phyloP scores from a whole-genome alignment of 2,797 vertebrate genomes.

The Hemibagrus guttatus region DNA sequence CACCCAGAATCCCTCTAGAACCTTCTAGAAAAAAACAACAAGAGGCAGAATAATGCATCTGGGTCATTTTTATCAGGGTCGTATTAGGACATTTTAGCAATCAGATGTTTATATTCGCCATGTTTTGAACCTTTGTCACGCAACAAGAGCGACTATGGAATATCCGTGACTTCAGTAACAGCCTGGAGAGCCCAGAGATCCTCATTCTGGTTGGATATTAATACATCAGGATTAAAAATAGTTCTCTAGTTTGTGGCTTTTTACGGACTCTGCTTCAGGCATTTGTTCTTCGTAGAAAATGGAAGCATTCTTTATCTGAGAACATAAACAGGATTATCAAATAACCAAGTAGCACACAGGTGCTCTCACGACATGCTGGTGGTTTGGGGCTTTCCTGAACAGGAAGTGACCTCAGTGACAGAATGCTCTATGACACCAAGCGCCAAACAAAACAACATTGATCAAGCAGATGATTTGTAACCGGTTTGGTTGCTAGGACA shows the following conservation, averaged over 20 bases:
- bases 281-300: conserved; percentile 3
- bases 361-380: conserved; percentile 33
- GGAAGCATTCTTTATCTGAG: conserved; percentile 20
- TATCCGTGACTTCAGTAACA: neutral
- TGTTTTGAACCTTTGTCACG: neutral
- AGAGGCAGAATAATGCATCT: too few species aligned
- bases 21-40: too few species aligned
- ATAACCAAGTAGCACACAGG: conserved; percentile 35
- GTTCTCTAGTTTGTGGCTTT: neutral
- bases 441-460: conserved; percentile 15
- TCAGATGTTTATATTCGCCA: neutral
- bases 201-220: neutral
- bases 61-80: too few species aligned
- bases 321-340: conserved; percentile 30
- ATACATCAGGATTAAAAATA: neutral
- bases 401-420: conserved; percentile 37
- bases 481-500: neutral
- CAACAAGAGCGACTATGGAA: neutral
- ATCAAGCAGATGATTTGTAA: neutral
- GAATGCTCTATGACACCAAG: conserved; percentile 15
- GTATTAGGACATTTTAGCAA: neutral
- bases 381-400: conserved; percentile 31
- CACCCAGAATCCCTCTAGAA: too few species aligned
- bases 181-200: neutral
- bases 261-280: neutral